Conservation (phyloP, 2,888 invertebrate species). For the Cryptophagus acutangulus region DNA sequence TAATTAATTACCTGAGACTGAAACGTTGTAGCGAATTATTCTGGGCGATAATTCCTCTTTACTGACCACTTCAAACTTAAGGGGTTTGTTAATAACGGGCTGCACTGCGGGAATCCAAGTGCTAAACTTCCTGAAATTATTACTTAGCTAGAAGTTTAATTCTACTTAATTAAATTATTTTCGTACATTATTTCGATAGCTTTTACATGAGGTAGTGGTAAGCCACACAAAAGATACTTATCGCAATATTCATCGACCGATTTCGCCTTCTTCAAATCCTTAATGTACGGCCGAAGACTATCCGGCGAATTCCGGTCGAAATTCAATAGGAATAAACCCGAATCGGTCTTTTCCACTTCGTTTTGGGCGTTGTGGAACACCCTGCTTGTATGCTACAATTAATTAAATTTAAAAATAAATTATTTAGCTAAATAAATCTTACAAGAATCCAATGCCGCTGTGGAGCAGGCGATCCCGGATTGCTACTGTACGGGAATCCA, state of each 20-base stretch:
- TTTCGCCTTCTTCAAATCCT: conserved; percentile 30
- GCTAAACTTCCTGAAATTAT: conserved; percentile 34
- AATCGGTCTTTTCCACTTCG: conserved; percentile 33
- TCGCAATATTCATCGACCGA: conserved; percentile 38
- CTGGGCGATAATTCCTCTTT: conserved; percentile 42
- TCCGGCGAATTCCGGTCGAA: conserved; percentile 43
- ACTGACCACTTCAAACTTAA: conserved; percentile 27
- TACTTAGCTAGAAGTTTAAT: not conserved
- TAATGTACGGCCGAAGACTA: conserved; percentile 32
- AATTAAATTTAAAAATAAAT: conserved; percentile 5
- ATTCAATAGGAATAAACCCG: conserved; percentile 41
- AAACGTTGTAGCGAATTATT: conserved; percentile 48
- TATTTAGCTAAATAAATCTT: conserved; percentile 18
- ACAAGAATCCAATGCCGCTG: conserved; percentile 56
- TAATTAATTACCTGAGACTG: conserved; percentile 47
- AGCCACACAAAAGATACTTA: conserved; percentile 37
- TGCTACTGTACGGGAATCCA: conserved; percentile 67
- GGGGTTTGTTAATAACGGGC: conserved; percentile 12
- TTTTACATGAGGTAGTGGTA: conserved; percentile 36
- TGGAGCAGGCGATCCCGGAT: conserved; percentile 55
- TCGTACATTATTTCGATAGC: conserved; percentile 37
- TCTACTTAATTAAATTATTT: not conserved
- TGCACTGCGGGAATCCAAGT: conserved; percentile 41
- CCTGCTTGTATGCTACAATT: conserved; percentile 38
- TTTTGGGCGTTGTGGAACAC: conserved; percentile 36